A percentile compares a stretch with the other conserved stretches of the same genome.
Evolutionary conservation across 2,113 vertebrate genomes (phyloP).

Genomic region (Apodemus sylvaticus): DNA sequence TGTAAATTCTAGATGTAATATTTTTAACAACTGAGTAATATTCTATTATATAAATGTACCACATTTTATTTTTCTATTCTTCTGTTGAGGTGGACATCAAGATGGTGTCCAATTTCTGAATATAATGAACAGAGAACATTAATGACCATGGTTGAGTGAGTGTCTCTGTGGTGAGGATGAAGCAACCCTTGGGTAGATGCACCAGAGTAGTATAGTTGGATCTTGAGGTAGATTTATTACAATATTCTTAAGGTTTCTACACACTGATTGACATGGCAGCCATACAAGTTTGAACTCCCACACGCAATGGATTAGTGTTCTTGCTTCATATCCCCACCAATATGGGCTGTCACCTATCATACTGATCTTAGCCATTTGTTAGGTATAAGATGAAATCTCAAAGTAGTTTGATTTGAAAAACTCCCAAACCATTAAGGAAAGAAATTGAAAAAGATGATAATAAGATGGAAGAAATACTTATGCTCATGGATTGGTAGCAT

Average conservation of each 20-base stretch:
- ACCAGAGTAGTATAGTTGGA: background rate
- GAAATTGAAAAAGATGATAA: background rate
- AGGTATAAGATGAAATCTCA: background rate
- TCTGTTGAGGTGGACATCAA: background rate
- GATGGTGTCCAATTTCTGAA: background rate
- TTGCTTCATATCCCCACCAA: background rate
- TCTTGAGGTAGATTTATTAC: background rate
- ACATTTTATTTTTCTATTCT: background rate
- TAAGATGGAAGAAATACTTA: background rate
- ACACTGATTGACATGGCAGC: background rate
- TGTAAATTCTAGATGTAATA: background rate
- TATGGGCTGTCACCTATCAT: background rate
- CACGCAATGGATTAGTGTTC: background rate
- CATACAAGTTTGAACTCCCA: background rate
- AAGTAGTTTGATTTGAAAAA: background rate
- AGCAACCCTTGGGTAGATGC: background rate
- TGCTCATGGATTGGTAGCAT: background rate
- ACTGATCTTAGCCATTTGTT: background rate
- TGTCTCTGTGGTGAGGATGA: background rate
- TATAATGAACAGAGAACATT: background rate
- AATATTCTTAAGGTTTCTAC: background rate
- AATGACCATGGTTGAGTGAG: too few species aligned
- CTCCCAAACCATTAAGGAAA: background rate
- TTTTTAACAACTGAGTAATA: background rate
- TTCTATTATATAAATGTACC: background rate